Evolutionary conservation across 53 echinoderm and acorn worm species (phyloP).

Genomic region (Paelopatides confundens): DNA sequence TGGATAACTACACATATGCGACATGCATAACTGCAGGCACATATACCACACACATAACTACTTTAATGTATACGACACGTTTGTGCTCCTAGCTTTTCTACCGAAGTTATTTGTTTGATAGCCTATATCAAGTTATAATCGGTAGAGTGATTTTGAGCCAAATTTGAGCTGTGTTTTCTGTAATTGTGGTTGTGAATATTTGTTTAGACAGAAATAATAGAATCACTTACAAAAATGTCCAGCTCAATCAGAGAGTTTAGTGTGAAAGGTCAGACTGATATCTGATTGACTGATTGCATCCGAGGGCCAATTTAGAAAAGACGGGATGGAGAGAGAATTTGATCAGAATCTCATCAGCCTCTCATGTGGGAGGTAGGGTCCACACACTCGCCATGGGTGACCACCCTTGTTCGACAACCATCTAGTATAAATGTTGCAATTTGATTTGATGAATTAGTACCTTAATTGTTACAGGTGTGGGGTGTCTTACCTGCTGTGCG

Average conservation of each 20-base stretch:
- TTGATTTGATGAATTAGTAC: constrained; percentile 18
- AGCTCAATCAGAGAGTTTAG: not conserved
- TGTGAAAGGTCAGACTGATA: not conserved
- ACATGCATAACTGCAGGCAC: too few species aligned
- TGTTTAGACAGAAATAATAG: constrained; percentile 17
- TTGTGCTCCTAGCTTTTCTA: too few species aligned
- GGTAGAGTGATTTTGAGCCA: too few species aligned
- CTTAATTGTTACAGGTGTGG: constrained; percentile 31
- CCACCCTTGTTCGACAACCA: not conserved
- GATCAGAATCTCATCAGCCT: constrained; percentile 25
- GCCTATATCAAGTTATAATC: too few species aligned
- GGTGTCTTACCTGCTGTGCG: not conserved
- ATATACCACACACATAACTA: too few species aligned
- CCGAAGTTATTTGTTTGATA: too few species aligned
- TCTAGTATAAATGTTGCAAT: constrained; percentile 9
- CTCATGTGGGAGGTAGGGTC: constrained; percentile 31
- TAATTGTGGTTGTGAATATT: not conserved
- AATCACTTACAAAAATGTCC: constrained; percentile 15
- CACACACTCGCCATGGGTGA: constrained; percentile 18
- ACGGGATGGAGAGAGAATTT: not conserved
- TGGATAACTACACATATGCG: too few species aligned
- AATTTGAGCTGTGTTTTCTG: not conserved
- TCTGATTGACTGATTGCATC: constrained; percentile 35
- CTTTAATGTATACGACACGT: too few species aligned
- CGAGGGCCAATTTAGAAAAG: constrained; percentile 21